phyloP scores from a whole-genome alignment of 2,113 vertebrate species.

The Ivindomyrus marchei region DNA sequence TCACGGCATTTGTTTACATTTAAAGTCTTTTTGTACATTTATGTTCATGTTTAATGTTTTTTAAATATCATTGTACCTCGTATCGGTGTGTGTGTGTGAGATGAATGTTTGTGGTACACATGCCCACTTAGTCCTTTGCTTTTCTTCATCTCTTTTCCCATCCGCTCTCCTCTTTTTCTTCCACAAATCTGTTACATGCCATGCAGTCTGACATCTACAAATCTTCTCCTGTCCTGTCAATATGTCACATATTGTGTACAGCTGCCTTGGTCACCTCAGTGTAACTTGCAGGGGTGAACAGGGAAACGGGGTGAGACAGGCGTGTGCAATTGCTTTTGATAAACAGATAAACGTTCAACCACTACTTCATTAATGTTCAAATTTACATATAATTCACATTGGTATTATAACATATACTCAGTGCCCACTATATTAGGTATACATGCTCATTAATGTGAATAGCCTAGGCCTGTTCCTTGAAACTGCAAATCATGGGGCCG shows the following conservation, averaged over 20 bases:
- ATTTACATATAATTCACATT: too few relatives aligned
- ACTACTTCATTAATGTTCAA: too few relatives aligned
- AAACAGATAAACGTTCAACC: too few relatives aligned
- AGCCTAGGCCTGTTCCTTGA: not conserved
- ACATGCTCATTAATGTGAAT: not conserved
- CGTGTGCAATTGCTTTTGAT: too few relatives aligned
- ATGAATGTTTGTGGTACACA: not conserved
- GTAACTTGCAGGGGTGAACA: too few relatives aligned
- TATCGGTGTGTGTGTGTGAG: not conserved
- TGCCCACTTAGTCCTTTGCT: constrained; percentile 33
- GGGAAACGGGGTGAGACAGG: too few relatives aligned
- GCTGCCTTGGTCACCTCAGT: too few relatives aligned
- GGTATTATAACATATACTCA: too few relatives aligned
- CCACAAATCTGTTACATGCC: too few relatives aligned
- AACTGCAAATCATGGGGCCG: not conserved
- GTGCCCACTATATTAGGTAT: not conserved
- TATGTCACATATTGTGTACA: too few relatives aligned
- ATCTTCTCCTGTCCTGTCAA: too few relatives aligned
- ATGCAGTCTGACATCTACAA: too few relatives aligned
- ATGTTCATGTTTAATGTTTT: not conserved
- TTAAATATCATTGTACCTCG: not conserved
- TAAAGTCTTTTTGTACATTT: not conserved
- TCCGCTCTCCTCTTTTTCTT: constrained; percentile 14
- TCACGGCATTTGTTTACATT: not conserved
- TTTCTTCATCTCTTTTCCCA: constrained; percentile 16